Conservation (phyloP, 2,888 invertebrate species). For the Empis livida region DNA sequence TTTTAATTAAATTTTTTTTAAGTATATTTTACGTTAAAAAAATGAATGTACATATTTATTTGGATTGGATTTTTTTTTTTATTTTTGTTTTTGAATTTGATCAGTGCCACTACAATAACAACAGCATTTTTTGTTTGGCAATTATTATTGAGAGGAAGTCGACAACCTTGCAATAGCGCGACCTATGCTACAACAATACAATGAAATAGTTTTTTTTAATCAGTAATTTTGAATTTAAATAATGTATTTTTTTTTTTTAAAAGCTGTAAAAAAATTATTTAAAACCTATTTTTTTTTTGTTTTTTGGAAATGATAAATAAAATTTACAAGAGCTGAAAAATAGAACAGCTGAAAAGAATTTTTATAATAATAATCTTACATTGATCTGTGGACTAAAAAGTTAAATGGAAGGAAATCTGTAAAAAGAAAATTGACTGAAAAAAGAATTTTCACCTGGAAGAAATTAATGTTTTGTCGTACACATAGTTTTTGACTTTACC, state of each 20-base stretch:
- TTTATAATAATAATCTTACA: not conserved
- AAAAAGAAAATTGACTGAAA: not conserved
- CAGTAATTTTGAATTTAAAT: conserved; percentile 6
- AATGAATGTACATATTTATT: no score
- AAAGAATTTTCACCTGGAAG: no score
- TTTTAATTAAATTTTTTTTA: no score
- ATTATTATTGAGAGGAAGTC: not conserved
- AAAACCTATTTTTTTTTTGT: conserved; percentile 4
- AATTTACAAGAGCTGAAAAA: conserved; percentile 10
- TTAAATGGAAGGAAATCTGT: no score
- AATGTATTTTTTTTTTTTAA: not conserved
- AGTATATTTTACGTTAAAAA: no score
- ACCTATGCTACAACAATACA: conserved; percentile 14
- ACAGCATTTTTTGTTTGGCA: not conserved
- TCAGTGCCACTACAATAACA: not conserved
- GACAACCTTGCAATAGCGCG: conserved; percentile 4
- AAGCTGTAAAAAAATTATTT: conserved; percentile 3
- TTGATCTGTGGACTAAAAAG: no score
- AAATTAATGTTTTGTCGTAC: no score
- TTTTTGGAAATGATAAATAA: conserved; percentile 3
- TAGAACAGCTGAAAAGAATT: conserved; percentile 13
- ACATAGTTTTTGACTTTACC: no score
- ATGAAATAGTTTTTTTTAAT: conserved; percentile 10
- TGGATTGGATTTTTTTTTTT: not conserved
- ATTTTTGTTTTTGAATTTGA: not conserved